Evolutionary conservation across 2,113 vertebrate species (phyloP).

Genomic region (Empidonax traillii): DNA sequence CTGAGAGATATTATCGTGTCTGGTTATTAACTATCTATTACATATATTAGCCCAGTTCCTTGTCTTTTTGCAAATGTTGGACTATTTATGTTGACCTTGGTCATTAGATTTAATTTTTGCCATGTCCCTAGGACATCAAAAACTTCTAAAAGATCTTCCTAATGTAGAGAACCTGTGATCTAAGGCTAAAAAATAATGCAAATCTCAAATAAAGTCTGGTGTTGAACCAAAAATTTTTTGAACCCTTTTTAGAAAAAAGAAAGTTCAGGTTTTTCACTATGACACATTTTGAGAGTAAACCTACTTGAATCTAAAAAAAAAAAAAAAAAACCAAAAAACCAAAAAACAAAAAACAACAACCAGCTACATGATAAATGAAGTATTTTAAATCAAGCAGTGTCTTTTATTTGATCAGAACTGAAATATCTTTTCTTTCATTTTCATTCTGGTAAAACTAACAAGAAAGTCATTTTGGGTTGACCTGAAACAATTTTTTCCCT

Average conservation of each 20-base stretch:
- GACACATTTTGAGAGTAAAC: background rate
- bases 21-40: background rate
- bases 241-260: background rate
- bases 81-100: background rate
- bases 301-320: background rate
- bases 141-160: background rate
- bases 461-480: background rate
- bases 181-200: background rate
- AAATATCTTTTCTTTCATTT: constrained; percentile 29
- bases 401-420: background rate
- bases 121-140: background rate
- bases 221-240: background rate
- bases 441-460: constrained; percentile 6
- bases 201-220: background rate
- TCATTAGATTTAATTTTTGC: background rate
- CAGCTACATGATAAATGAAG: background rate
- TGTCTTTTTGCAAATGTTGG: background rate
- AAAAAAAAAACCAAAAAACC: too few relatives aligned
- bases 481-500: background rate
- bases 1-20: background rate
- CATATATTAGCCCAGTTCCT: background rate
- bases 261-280: background rate
- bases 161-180: background rate
- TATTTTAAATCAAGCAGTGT: background rate
- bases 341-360: too few relatives aligned